These are phyloP conservation scores for Rhinichthys osculus DNA, from an alignment of 2,797 vertebrate species.

Conservation along the genomic window DNA sequence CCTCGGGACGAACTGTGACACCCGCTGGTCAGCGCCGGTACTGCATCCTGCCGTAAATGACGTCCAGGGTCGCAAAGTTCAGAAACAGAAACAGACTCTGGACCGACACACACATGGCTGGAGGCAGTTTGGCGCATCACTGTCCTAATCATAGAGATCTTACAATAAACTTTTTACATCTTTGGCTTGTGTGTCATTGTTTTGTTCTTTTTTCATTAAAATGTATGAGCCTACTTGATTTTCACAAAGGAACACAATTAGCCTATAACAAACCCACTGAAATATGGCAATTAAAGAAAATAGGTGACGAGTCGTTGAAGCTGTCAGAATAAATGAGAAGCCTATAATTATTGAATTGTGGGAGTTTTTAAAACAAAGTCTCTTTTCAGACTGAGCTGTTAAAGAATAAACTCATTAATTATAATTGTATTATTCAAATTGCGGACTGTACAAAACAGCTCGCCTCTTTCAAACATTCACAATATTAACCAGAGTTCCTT, in stretches of 20 bases:
- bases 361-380: constrained; percentile 4
- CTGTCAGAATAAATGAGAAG: constrained; percentile 43
- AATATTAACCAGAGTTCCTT: background rate
- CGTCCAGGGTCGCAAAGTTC: constrained; percentile 75
- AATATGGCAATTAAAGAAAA: constrained; percentile 4
- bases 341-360: background rate
- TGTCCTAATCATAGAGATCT: background rate
- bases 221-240: background rate
- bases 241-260: background rate
- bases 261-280: background rate
- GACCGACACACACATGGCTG: constrained; percentile 68
- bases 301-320: background rate
- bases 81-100: constrained; percentile 69
- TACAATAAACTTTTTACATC: constrained; percentile 42
- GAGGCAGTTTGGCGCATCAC: constrained; percentile 43
- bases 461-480: background rate
- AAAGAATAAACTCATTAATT: background rate
- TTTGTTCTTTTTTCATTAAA: background rate
- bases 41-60: constrained; percentile 76
- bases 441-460: background rate
- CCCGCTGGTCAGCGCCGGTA: constrained; percentile 64
- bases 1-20: constrained; percentile 83
- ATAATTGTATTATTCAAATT: background rate
- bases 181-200: background rate
- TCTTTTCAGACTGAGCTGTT: background rate